phyloP scores from a whole-genome alignment of 2,113 vertebrate genomes.

The Mirounga angustirostris region DNA sequence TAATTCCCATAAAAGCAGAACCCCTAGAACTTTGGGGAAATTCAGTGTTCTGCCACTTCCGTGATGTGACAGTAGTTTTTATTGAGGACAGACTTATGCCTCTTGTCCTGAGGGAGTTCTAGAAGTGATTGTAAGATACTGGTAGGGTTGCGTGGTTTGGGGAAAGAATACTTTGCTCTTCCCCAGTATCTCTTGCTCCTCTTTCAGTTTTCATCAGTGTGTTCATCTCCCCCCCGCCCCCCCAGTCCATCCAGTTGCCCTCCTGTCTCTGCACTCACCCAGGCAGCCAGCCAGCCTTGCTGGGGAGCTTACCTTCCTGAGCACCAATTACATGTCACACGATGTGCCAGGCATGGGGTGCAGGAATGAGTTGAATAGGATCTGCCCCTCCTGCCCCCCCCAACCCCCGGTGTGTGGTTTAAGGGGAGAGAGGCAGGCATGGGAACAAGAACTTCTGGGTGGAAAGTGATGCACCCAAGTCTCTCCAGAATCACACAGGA shows the following conservation, averaged over 20 bases:
- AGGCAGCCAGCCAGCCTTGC: too few relatives aligned
- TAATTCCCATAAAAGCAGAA: background rate
- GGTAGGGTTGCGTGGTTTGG: background rate
- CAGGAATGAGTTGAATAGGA: background rate
- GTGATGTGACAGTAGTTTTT: fast-evolving
- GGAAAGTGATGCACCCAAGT: background rate
- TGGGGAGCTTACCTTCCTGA: background rate
- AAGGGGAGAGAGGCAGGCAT: background rate
- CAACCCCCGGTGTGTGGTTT: background rate
- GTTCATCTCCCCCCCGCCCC: fast-evolving
- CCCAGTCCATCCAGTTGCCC: too few relatives aligned
- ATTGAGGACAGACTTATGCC: background rate
- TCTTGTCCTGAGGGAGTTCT: background rate
- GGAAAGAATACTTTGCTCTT: background rate
- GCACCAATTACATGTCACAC: background rate
- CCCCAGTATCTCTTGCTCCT: background rate
- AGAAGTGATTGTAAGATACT: background rate
- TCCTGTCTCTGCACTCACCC: background rate
- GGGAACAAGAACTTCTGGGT: background rate
- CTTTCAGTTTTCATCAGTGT: background rate
- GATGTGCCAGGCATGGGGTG: background rate
- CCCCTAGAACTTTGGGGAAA: background rate
- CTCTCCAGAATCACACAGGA: background rate
- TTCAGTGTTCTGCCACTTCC: background rate
- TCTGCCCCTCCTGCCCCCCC: background rate